phyloP scores from a whole-genome alignment of 2,113 vertebrate genomes.

The Apistogramma diplotaenia region DNA sequence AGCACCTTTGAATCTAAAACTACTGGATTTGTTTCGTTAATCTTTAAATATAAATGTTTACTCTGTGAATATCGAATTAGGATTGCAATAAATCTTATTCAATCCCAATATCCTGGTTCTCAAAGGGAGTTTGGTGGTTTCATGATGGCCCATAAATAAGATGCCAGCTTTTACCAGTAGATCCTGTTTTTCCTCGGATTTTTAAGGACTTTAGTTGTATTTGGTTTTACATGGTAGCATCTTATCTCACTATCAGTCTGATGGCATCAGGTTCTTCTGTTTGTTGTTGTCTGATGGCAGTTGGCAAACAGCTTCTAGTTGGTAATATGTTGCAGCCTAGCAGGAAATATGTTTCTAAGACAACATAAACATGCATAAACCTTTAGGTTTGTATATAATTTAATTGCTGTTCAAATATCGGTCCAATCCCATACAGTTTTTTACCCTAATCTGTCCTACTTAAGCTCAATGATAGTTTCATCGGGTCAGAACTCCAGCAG shows the following conservation, averaged over 20 bases:
- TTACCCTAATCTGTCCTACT: neutral
- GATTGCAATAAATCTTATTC: neutral
- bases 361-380: neutral
- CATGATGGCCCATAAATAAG: no score
- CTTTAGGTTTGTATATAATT: neutral
- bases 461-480: neutral
- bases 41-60: neutral
- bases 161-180: no score
- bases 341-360: neutral
- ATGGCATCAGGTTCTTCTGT: no score
- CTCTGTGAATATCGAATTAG: neutral
- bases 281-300: no score
- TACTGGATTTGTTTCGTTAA: no score
- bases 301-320: neutral
- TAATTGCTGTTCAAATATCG: neutral
- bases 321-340: neutral
- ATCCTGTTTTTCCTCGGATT: no score
- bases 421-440: neutral
- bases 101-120: neutral
- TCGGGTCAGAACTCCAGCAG: neutral
- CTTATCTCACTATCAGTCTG: no score
- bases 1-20: neutral
- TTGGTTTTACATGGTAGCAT: no score
- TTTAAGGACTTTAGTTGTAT: neutral
- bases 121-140: neutral